Evolutionary conservation across 2,888 invertebrate species (phyloP), one percentile per base, ranked within the genome.

Genomic region (Linyphia triangularis): DNA sequence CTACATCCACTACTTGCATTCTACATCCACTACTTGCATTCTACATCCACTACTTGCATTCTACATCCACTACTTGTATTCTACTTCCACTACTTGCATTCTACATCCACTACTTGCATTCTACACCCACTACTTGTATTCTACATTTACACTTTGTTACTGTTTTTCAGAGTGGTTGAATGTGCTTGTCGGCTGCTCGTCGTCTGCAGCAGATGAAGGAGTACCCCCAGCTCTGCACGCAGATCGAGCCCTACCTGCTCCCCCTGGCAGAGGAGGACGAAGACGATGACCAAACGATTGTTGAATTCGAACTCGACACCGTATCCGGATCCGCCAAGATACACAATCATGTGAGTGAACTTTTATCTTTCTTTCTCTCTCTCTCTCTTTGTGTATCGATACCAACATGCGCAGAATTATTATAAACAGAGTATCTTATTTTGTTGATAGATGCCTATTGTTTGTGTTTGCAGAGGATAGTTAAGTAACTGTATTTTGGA

Each of bases 181-280:
- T n/a, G n/a, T n/a, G n/a, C n/a, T n/a, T n/a, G n/a, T n/a, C n/a
- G n/a, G n/a, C n/a, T n/a, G 43, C 65, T 24, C 61, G 16, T n/a
- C 28, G 7, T 9, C 59, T 40, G 1, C 9, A 24, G 19, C 43
- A 28, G 30, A 85, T 85, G 85, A 85, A 85, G 70, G 85, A 85
- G 72, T 85, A 77, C 40, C 78, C 78, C n/a, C 85, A 78, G 30
- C 57, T 85, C 40, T 77, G 69, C 51, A 16, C 77, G 4, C 75
- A 67, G 69, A 33, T 85, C 33, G 78, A 78, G 9, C 78, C 67
- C 19, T 77, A 78, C 63, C 43, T 85, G 63, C 85, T 85, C 3
- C 85, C 85, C 9, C 61, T 85, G 70, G 85, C 85, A 4, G 85
- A 85, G 33, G 85, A 85, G 63, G 85, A 85, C 26, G 85, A 85